Evolutionary conservation across 2,797 vertebrate genomes (phyloP), one percentile per base, ranked within the genome.

Genomic region (Thalassophryne amazonica): DNA sequence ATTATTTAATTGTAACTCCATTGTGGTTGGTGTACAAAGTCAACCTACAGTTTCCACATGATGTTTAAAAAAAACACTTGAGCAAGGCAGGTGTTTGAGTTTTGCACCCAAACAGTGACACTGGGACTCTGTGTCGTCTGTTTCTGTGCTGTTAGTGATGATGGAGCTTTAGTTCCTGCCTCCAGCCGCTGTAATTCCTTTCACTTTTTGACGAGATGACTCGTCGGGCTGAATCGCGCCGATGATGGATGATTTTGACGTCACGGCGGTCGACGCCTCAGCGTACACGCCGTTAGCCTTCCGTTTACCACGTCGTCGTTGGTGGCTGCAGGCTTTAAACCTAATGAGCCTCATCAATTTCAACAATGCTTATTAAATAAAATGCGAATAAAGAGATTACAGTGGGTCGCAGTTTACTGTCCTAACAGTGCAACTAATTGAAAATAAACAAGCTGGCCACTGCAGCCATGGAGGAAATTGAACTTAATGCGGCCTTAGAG

Each of bases 331-430:
- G 52, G 57, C 32, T 32, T 50, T 8, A n/a, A 0, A 50, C 55
- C 15, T 51, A 60, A 63, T 59, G 15, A 55, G 9, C 35, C 32
- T 9, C 10, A 60, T 73, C 20, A 57, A 59, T 68, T 37, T 19
- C n/a, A n/a, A n/a, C n/a, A n/a, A n/a, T n/a, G n/a, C n/a, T n/a
- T n/a, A n/a, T 9, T 23, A 13, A 16, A 30, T 14, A 33, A 29
- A 11, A 46, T 64, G 55, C 60, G 5, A 50, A 28, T 53, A 15
- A 18, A 42, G 62, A 38, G 3, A 25, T 27, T 16, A 5, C 33
- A 7, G 8, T 40, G 24, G 60, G 47, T 13, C 30, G 13, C 5
- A 51, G 39, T 51, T 20, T 27, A 55, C 48, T 43, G 52, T 52
- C 30, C 16, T 36, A 63, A 56, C 0, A 0, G 68, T 43, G 29